These are phyloP conservation scores for Bos taurus DNA, from an alignment of 2,113 vertebrate species.

Conservation along the genomic window DNA sequence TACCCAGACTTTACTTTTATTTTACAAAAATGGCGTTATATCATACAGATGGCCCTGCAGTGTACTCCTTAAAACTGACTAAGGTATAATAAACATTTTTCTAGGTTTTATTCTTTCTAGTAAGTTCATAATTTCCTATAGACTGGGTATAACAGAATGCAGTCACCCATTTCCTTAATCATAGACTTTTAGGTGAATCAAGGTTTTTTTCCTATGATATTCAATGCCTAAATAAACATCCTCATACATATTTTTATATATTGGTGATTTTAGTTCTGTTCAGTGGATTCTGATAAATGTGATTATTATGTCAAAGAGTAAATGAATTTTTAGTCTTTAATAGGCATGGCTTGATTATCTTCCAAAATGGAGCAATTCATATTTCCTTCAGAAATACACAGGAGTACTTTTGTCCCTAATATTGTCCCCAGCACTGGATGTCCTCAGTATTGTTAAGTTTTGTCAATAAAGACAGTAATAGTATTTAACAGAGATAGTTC, in stretches of 20 bases:
- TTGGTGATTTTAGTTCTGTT: constrained; percentile 13
- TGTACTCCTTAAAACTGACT: neutral
- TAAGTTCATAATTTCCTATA: neutral
- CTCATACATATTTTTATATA: neutral
- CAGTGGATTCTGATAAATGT: neutral
- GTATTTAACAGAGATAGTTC: neutral
- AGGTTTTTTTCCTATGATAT: neutral
- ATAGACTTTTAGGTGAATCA: neutral
- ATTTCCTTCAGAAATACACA: neutral
- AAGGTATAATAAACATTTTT: neutral
- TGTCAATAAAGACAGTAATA: neutral
- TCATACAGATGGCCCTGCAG: neutral
- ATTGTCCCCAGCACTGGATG: neutral
- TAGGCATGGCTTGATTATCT: neutral
- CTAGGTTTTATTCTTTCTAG: neutral
- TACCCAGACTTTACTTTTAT: neutral
- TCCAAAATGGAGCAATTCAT: neutral
- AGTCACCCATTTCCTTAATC: neutral
- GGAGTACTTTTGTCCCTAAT: neutral
- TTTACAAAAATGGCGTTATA: neutral
- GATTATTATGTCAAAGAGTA: neutral
- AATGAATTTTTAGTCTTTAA: neutral
- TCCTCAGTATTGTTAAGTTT: neutral
- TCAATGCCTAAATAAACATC: neutral
- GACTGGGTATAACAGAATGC: neutral